phyloP scores from a whole-genome alignment of 2,797 vertebrate species.

The Arremon brunneinucha region DNA sequence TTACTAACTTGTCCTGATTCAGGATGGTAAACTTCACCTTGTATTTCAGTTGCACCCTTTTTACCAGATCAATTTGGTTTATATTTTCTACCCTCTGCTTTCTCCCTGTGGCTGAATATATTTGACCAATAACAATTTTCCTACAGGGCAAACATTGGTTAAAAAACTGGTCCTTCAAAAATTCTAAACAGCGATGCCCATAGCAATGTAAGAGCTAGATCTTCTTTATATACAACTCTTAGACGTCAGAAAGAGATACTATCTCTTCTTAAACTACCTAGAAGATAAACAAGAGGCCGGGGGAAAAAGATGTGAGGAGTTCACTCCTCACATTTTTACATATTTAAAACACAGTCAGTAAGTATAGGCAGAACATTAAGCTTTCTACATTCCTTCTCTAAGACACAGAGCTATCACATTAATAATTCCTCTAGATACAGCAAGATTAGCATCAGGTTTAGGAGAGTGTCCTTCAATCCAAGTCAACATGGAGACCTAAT shows the following conservation, averaged over 20 bases:
- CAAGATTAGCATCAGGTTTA: background rate
- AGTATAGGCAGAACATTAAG: background rate
- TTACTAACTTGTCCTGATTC: background rate
- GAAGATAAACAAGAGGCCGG: background rate
- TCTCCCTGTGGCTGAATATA: background rate
- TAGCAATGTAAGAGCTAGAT: background rate
- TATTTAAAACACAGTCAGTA: background rate
- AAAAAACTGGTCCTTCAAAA: background rate
- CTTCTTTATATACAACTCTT: background rate
- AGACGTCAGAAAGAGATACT: background rate
- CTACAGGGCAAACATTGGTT: background rate
- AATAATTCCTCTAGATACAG: background rate
- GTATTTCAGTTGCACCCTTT: background rate
- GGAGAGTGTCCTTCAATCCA: background rate
- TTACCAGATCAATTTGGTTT: background rate
- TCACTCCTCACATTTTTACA: background rate
- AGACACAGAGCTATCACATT: background rate
- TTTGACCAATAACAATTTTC: background rate
- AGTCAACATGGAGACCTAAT: background rate
- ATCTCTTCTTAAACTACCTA: background rate
- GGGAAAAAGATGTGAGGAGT: background rate
- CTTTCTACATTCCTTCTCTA: background rate
- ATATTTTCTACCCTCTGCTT: background rate
- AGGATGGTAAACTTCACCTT: background rate
- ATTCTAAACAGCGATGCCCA: background rate